Conservation (phyloP, 2,797 vertebrate genomes). For the Hapalemur alaotrensis region DNA sequence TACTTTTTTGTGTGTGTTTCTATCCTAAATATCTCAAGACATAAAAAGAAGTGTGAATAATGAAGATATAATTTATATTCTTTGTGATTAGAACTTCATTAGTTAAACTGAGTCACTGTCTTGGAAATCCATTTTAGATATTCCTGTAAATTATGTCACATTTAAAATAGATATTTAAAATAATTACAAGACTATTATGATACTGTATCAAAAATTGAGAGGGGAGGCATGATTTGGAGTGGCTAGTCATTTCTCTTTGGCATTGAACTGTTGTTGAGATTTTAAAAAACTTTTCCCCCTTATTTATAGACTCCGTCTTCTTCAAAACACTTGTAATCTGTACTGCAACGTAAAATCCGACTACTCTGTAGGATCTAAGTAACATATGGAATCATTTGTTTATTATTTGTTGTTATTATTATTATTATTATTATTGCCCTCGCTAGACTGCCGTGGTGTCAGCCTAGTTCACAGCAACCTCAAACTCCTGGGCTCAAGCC, state of each 20-base stretch:
- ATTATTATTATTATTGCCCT: too few species aligned
- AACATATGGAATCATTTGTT: neutral
- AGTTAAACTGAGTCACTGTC: neutral
- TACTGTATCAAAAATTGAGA: neutral
- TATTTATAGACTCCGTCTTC: neutral
- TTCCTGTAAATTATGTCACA: neutral
- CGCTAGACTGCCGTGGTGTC: too few species aligned
- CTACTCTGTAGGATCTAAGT: neutral
- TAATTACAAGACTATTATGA: neutral
- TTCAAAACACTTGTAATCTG: neutral
- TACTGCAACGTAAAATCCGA: neutral
- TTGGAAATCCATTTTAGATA: neutral
- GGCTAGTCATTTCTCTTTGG: neutral
- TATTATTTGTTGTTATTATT: too few species aligned
- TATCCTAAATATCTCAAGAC: neutral
- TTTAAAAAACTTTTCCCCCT: neutral
- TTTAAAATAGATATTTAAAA: neutral
- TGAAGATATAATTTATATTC: neutral
- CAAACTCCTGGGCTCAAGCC: too few species aligned
- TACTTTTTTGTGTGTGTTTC: neutral
- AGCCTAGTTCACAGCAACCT: too few species aligned
- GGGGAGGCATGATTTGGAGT: neutral
- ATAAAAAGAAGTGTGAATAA: neutral
- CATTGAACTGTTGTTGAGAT: neutral
- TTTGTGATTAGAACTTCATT: neutral